These are phyloP conservation scores for Planococcus citri DNA, from an alignment of 1,140 invertebrate genomes.

Conservation along the genomic window DNA sequence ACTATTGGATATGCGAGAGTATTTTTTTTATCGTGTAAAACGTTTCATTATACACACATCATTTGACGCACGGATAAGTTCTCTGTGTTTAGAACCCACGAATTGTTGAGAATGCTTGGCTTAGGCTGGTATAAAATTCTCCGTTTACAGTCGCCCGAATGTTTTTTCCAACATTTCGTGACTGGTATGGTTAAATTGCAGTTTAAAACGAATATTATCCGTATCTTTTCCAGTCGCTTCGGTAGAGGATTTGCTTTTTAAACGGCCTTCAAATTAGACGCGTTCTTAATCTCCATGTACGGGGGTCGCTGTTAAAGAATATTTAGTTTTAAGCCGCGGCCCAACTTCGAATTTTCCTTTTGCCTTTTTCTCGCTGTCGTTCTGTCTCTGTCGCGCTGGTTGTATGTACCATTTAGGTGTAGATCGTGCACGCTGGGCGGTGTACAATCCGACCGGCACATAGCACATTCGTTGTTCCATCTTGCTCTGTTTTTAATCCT, in stretches of 20 bases:
- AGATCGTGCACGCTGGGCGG: too few relatives aligned
- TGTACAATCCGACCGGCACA: background rate
- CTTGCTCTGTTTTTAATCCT: background rate
- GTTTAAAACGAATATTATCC: slow-evolving; percentile 7
- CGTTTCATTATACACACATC: too few relatives aligned
- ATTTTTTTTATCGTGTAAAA: too few relatives aligned
- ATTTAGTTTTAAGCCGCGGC: slow-evolving; percentile 1
- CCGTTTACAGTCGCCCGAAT: background rate
- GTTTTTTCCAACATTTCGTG: background rate
- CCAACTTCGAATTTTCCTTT: slow-evolving; percentile 6
- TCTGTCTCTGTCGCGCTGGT: background rate
- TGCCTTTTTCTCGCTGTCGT: background rate
- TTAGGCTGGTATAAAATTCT: too few relatives aligned
- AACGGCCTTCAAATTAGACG: slow-evolving; percentile 6
- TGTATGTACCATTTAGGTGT: background rate
- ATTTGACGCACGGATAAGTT: too few relatives aligned
- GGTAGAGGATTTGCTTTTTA: slow-evolving; percentile 2
- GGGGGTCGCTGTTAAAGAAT: background rate
- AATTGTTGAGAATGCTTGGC: too few relatives aligned
- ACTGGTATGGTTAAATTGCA: slow-evolving; percentile 2
- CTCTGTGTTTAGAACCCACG: too few relatives aligned
- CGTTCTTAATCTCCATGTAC: background rate
- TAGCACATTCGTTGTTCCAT: background rate
- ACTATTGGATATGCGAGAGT: too few relatives aligned
- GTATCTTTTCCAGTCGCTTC: background rate